phyloP scores from a whole-genome alignment of 2,113 vertebrate species.

The Dasyurus viverrinus region DNA sequence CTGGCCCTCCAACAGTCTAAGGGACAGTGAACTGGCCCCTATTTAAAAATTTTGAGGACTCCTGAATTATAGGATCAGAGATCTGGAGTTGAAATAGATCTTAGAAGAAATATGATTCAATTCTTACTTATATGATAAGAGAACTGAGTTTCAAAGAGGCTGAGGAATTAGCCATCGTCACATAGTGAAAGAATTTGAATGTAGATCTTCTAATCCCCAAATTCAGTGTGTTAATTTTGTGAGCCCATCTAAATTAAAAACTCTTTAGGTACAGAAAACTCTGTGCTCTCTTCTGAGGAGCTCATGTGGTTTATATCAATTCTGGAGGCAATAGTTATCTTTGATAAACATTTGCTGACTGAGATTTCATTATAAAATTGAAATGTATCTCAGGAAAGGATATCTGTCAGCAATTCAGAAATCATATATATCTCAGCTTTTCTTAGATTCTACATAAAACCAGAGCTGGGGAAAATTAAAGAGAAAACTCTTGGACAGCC shows the following conservation, averaged over 20 bases:
- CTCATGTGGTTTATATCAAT: neutral
- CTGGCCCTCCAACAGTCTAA: too few relatives aligned
- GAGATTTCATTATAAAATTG: constrained; percentile 23
- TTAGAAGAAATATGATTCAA: neutral
- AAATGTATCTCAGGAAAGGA: constrained; percentile 25
- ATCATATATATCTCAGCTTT: neutral
- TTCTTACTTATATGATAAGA: neutral
- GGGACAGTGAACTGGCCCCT: too few relatives aligned
- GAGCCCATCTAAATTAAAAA: neutral
- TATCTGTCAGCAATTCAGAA: constrained; percentile 6
- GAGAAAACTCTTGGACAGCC: neutral
- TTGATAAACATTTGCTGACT: neutral
- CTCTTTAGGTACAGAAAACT: neutral
- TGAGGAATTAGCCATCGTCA: neutral
- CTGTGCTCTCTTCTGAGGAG: neutral
- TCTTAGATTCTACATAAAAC: neutral
- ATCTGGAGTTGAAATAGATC: neutral
- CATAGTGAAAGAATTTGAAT: neutral
- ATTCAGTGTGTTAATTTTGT: neutral
- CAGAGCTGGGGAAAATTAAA: neutral
- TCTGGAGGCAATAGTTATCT: neutral
- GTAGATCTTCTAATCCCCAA: neutral
- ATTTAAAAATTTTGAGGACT: too few relatives aligned
- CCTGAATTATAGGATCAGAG: neutral
- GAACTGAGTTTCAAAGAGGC: neutral